Base-by-base conservation (phyloP, 2,113 vertebrate species). In the Anas platyrhynchos region DNA sequence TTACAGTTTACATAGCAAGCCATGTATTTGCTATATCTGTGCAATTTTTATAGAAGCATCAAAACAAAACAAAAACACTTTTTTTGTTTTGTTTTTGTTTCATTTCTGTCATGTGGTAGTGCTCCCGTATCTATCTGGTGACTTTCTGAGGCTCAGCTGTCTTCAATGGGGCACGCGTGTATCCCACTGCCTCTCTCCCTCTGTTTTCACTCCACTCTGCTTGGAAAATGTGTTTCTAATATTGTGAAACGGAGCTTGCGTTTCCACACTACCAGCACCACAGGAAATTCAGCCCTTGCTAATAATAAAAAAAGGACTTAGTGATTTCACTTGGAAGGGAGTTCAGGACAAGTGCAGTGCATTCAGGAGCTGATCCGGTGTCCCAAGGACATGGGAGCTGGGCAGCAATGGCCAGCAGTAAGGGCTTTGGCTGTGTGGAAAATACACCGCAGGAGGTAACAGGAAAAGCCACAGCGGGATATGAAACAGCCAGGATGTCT, bases 171-270 rank as follows among this genome's bases (percentile, higher is more conserved):
- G 23, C 58, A 27, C 20, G 34, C 16, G 8, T 58, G 22, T 65
- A 62, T 83, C 27, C 11, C 41, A 67, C 38, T 62, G 16, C n/a
- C 12, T 36, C 65, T 83, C 9, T 71, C 44, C 25, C 25, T 78
- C 52, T 78, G 16, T 46, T 68, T 73, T 61, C 77, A 13, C 67
- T 13, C 50, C 52, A 26, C 80, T 94, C 65, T 86, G 58, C 23
- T 41, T 76, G 69, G 79, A 73, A 96, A 96, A 95, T 89, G 55
- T 95, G 89, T 38, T 96, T 96, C 94, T 77, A 94, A 94, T 96
- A 83, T 78, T 81, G 65, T 91, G 93, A 89, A 93, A 88, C 29
- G 88, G 56, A 89, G 61, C 41, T 3, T 88, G 79, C n/a, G 52
- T 91, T 95, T 96, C 87, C 75, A 79, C 1, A 1, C 54, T 91